These are phyloP conservation scores for Esox lucius DNA, from an alignment of 2,797 vertebrate genomes.

Conservation along the genomic window DNA sequence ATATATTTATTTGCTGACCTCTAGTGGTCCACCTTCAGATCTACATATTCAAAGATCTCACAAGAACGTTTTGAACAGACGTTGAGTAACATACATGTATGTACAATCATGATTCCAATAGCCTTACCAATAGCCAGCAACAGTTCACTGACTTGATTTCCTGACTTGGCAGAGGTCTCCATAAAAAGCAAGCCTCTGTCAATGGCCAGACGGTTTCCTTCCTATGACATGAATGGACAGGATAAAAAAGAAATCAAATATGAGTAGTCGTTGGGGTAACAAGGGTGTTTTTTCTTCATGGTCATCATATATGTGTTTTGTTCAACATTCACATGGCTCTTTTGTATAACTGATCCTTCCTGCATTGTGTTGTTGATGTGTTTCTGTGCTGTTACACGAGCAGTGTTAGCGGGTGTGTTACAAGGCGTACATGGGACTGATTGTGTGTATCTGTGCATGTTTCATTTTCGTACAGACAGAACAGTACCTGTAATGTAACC, in stretches of 20 bases:
- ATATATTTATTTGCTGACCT: slow-evolving; percentile 2
- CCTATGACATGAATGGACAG: slow-evolving; percentile 55
- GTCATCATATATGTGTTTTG: background rate
- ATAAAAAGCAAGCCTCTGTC: slow-evolving; percentile 67
- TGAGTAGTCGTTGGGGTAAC: background rate
- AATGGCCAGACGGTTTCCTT: slow-evolving; percentile 71
- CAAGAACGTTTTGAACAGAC: background rate
- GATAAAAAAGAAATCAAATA: background rate
- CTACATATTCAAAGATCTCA: background rate
- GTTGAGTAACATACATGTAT: background rate
- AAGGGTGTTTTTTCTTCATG: background rate
- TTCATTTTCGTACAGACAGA: background rate
- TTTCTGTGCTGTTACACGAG: background rate
- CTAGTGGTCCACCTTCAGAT: background rate
- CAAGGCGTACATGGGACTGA: background rate
- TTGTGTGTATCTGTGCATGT: background rate
- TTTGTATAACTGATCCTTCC: background rate
- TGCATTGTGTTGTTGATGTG: background rate
- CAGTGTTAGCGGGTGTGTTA: background rate
- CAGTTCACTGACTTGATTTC: slow-evolving; percentile 64
- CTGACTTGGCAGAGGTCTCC: slow-evolving; percentile 78
- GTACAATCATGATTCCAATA: background rate
- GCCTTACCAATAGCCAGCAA: slow-evolving; percentile 71
- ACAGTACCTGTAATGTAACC: slow-evolving; percentile 69
- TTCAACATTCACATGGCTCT: background rate